Base-by-base conservation (phyloP, 2,113 vertebrate species). In the Balaenoptera acutorostrata region DNA sequence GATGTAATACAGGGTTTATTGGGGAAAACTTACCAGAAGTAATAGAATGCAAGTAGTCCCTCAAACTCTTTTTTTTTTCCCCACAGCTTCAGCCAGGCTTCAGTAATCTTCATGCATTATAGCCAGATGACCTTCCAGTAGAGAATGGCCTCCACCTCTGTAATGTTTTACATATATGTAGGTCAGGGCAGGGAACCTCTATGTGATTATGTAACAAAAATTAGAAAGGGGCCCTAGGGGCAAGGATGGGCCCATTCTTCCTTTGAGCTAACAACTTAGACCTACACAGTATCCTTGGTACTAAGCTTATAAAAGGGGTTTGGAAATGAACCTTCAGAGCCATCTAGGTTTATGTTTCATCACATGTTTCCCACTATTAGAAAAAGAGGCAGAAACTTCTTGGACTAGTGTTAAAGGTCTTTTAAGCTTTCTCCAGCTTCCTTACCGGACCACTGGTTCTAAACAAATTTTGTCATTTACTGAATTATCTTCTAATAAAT, bases 401-500 rank as follows among this genome's bases (percentile, higher is more conserved):
- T 82, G 44, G 21, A 6, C 6, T 81, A 31, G 13, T 93, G 49
- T n/a, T 90, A 77, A 95, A 75, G 10, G 23, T 41, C 55, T 72
- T 39, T 39, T 57, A 57, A 57, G 41, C 44, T 64, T 66, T 93
- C 12, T 92, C 41, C 44, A 41, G 31, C 57, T 95, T 92, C 36
- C 0, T 4, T 63, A 7, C 80, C 12, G 57, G 72, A n/a, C 36
- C 55, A 49, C 17, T 44, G 31, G 57, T 80, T 91, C 57, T 91
- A 85, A 33, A 85, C 14, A 36, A 9, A 44, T 66, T 93, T 83
- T 88, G 17, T 92, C 36, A 61, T 36, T 81, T 29, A 41, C 18
- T 64, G 57, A 59, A 55, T 88, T 94, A 57, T 74, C 77, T 93
- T 95, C 44, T 92, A 66, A 71, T 88, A 85, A 71, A 75, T 69